Evolutionary conservation across 2,113 vertebrate species (phyloP), one percentile per base, ranked within the genome.

Genomic region (Lucifuga dentata): DNA sequence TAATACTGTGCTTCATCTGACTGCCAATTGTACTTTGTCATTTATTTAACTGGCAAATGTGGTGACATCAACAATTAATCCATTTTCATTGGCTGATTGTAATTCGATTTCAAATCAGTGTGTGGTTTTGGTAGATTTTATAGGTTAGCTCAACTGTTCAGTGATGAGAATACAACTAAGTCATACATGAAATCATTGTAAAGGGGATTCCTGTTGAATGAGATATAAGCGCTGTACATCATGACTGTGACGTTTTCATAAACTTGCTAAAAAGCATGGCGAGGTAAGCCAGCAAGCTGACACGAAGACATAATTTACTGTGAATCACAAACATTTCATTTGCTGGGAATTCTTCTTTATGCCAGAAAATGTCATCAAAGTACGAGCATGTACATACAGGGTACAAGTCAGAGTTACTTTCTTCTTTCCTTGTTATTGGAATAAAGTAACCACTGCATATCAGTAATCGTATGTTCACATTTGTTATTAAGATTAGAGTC

Each of bases 301-400:
- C 26, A 29, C 7, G 26, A 29, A 29, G 7, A 29, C 26, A 29
- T 29, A 3, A 29, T 29, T 29, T 29, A 29, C 26, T 29, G 26
- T 29, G 26, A 29, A 29, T 5, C 26, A 29, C 26, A 29, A 29
- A 29, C 26, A 29, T 29, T 29, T 60, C 15, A 15, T 43, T 15
- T 29, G 24, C 9, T 41, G 6, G 11, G 9, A 46, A 32, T 26
- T 15, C 17, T 8, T 2, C 17, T 45, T 32, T 29, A 11, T 21
- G 39, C 15, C 19, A 45, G 32, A 16, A 13, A 11, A 8, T 11
- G 43, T 26, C 33, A 23, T 53, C 46, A 53, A n/a, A 32, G 10
- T 44, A 29, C 55, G 44, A 67, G 24, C 45, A 36, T 73, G 64
- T 73, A 76, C 1, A 75, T 72, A 83, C 50, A 73, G 60, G 41